These are phyloP conservation scores for Holotrichia oblita DNA, from an alignment of 1,140 invertebrate species.

Conservation along the genomic window DNA sequence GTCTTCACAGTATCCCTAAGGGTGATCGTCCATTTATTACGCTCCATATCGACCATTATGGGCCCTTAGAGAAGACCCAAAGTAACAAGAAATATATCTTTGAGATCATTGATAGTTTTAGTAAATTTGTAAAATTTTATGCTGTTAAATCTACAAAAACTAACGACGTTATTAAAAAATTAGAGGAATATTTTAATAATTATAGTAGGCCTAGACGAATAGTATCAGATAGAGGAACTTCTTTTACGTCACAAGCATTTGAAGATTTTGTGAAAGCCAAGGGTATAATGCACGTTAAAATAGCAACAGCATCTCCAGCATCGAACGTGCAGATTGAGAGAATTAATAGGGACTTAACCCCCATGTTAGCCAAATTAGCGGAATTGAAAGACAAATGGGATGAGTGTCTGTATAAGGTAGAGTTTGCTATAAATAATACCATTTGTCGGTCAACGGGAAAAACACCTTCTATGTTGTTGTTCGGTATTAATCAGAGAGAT, in stretches of 20 bases:
- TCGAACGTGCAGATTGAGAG: conserved; percentile 52
- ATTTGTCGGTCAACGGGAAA: conserved; percentile 4
- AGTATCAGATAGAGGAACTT: conserved; percentile 49
- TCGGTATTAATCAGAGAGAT: conserved; percentile 21
- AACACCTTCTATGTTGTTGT: conserved; percentile 18
- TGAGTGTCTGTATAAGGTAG: neutral
- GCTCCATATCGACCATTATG: too few relatives aligned
- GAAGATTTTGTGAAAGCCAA: conserved; percentile 46
- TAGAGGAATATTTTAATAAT: conserved; percentile 29
- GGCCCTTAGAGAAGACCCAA: too few relatives aligned
- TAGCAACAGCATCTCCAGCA: conserved; percentile 52
- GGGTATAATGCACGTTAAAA: conserved; percentile 49
- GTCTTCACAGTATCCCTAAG: too few relatives aligned
- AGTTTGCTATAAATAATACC: conserved; percentile 31
- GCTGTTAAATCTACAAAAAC: too few relatives aligned
- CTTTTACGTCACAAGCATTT: conserved; percentile 51
- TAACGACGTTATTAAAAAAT: too few relatives aligned
- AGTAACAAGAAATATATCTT: too few relatives aligned
- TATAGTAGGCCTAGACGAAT: conserved; percentile 57
- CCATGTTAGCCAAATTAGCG: conserved; percentile 45
- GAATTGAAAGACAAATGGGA: neutral
- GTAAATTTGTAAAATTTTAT: too few relatives aligned
- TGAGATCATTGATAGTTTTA: too few relatives aligned
- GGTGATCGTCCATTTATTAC: too few relatives aligned
- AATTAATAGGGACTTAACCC: conserved; percentile 46